Evolutionary conservation across 2,113 vertebrate species (phyloP), one percentile per base, ranked within the genome.

Genomic region (Petrocephalus zakoni): DNA sequence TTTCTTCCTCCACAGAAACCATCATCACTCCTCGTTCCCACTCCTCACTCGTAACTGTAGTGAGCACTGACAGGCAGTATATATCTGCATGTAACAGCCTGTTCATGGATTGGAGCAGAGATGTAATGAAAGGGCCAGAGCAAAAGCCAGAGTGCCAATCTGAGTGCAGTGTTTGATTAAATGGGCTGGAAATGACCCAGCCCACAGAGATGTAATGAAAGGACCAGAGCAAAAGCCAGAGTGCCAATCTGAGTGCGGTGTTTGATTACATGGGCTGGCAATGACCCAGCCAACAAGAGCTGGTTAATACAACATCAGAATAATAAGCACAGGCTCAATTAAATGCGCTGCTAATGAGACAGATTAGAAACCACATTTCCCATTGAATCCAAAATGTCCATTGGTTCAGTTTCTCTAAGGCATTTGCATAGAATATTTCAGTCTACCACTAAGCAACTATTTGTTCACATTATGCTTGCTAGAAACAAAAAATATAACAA

Each of bases 371-470:
- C 13, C 4, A 46, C 2, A 42, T 37, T 46, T 61, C 22, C 37
- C 9, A 64, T 22, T 29, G 10, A 68, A 68, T 29, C 61, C n/a
- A 64, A 25, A n/a, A 64, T 61, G 34, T 22, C 53, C 37, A 47
- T 46, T 47, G 56, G 53, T 87, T 64, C 55, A 42, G 29, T 64
- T 87, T 87, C 56, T 87, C 29, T 21, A 42, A 87, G 34, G 37
- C 34, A 55, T 87, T 87, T 87, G 86, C 86, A 87, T 87, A 87
- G 86, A 87, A 87, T 46, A 87, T 61, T 64, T 87, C 51, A 56
- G 15, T 52, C 52, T 10, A 58, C 52, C 13, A 55, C 46, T n/a
- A 86, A 86, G 52, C 49, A 86, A 37, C n/a, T 34, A 29, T 86
- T 34, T 37, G 4, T 86, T 86, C 51, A 61, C 55, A 87, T 56